Evolutionary conservation across 2,888 invertebrate genomes (phyloP), one percentile per base, ranked within the genome.

Genomic region (Melipona bicolor): DNA sequence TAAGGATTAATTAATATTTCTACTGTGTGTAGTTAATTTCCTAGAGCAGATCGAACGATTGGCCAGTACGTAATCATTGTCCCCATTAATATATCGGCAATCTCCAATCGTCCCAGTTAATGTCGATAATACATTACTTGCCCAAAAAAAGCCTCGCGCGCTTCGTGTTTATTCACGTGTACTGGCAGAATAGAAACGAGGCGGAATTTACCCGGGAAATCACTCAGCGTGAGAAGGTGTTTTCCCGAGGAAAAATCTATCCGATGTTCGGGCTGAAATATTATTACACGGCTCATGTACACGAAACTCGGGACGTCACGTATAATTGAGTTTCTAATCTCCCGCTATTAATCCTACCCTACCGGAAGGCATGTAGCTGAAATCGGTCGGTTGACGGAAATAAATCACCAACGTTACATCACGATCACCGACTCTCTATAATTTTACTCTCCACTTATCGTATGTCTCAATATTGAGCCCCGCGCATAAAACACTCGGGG

Each of bases 271-370:
- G 49, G 67, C 61, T 82, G 65, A 82, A 77, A 79, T 81, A 84
- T 81, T 81, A 88, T 87, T 83, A 84, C 85, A 86, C 80, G 82
- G 75, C 27, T 62, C 67, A 79, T 69, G 76, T 64, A 67, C 69
- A 77, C 62, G 78, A 73, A 74, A 81, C 75, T 74, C 81, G 67
- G 71, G 43, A 71, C 81, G 81, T 82, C 82, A 82, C 67, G 78
- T 89, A 82, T 89, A 89, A 89, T 89, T 87, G 89, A 88, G 85
- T 89, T 89, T 89, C 84, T 81, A 88, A 89, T 88, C 86, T 82
- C 80, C 79, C 49, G 73, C 87, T 82, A 86, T 89, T 89, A 89
- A 72, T 87, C 79, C 80, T 75, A 62, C 67, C 71, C 83, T 71
- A 79, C 76, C 79, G 80, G 73, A 81, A 87, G 81, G 75, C 81